Evolutionary conservation across 2,113 vertebrate species (phyloP), one percentile per base, ranked within the genome.

Genomic region (Pipra filicauda): DNA sequence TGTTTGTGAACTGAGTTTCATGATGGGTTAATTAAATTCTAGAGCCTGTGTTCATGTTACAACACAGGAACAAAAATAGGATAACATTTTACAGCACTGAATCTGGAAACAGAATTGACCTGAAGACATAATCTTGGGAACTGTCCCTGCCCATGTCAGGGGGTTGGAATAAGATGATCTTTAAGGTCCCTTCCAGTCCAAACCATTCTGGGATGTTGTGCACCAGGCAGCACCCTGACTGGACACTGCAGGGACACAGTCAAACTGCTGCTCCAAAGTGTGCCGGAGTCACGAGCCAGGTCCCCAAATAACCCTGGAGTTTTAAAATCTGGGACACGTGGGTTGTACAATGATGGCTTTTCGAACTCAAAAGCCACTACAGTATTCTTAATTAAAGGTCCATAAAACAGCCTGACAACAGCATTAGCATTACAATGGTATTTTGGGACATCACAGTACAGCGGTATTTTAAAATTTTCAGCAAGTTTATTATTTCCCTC

Each of bases 321-420:
- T 92, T 74, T 61, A 85, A 94, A 92, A 74, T 74, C 89, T 90
- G 82, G 74, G 82, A 43, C 70, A 74, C 41, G 12, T 70, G 82
- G 70, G 86, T 12, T 85, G 82, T 74, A 55, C 73, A 76, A 61
- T 61, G 85, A 87, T 48, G 69, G 90, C 95, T 96, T 93, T 93
- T 80, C 2, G 2, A 83, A 80, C 76, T 76, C 6, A 3, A 77
- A 94, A 95, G 89, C 83, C 87, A 81, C 91, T 66, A 28, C 79
- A 62, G 76, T 49, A 30, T 94, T 95, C 83, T 31, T 84, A 90
- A 89, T 88, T 94, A 96, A 91, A 96, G 93, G 83, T 76, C 93
- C 83, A 80, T 91, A 80, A 79, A 57, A 30, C 41, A 57, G 76
- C 83, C 91, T 61, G 20, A 69, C 64, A 48, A 16, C 41, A 81